Evolutionary conservation across 2,888 invertebrate species (phyloP), one percentile per base, ranked within the genome.

Genomic region (Graphium colonna): DNA sequence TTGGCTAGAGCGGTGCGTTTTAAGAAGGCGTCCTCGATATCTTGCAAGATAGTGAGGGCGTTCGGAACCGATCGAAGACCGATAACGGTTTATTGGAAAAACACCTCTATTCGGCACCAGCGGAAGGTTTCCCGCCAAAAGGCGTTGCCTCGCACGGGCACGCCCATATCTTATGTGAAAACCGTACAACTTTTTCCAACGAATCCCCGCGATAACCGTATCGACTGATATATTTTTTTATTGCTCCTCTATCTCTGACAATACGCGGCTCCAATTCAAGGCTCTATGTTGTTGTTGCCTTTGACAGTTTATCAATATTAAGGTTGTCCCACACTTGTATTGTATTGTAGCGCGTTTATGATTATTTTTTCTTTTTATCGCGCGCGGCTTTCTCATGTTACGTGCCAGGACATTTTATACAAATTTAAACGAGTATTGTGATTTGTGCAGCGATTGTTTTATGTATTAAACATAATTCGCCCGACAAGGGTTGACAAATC

Each of bases 11-110:
- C 26, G 36, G 17, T 53, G 65, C 73, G n/a, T 80, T 78, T 76
- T 81, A 84, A 82, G 89, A 87, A 89, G 89, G 89, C 89, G 89
- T 87, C 79, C 75, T 84, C 82, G 82, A 88, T 87, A 88, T 86
- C 86, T 88, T 86, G 79, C 66, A 83, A 88, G 88, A 88, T 88
- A 87, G 88, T 85, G 77, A 83, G 85, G 88, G 88, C 87, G 88
- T 88, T 83, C 71, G 78, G 77, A 77, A 80, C 77, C 81, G 88
- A 88, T 88, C 86, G 88, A 82, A 82, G 74, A 68, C 78, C 82
- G 86, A 87, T 87, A 81, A 74, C 68, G 71, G 63, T 56, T 68
- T 84, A 86, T 84, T 80, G 86, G 83, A 88, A 87, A 86, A 80
- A 79, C 79, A 78, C 73, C 87, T 84, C 75, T 88, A 86, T 84